Base-by-base conservation (phyloP, 2,797 vertebrate genomes). In the Xyrichtys novacula region DNA sequence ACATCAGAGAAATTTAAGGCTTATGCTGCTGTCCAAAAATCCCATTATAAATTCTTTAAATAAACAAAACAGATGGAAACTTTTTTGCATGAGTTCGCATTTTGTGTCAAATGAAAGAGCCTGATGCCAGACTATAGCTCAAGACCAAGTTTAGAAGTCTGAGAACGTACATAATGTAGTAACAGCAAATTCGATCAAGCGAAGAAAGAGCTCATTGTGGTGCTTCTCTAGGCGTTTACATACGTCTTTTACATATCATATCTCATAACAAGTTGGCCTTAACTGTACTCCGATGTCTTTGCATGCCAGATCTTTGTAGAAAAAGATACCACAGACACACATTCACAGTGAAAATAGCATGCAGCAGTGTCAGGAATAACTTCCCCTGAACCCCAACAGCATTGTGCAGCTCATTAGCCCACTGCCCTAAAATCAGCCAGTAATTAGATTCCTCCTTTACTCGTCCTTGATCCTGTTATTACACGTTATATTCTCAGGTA, bases 391-490 rank as follows among this genome's bases (percentile, higher is more conserved):
- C 68, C 77, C 78, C 80, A 78, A 50, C 74, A 86, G 84, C 84
- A 76, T 62, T 83, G 70, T 86, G 88, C 68, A 65, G 80, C 85
- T 91, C 79, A 91, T 93, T 92, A 93, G 77, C 89, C 86, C 82
- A 88, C 78, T 85, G 83, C 80, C 88, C 89, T 90, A 73, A 78
- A 89, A 90, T 81, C 59, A 65, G 68, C 67, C 71, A 74, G 34
- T 85, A 90, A 89, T 91, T 87, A 78, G 87, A 90, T 91, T 85
- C 67, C 75, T 80, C 65, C 79, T 85, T 87, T 73, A 70, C 60
- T 84, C 59, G 83, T 80, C 88, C 88, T 92, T 80, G 72, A 81
- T 74, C 61, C 19, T 47, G 59, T 57, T 66, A 47, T 78, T 16
- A 38, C 64, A 55, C 74, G 12, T 72, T 74, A 83, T 79, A 72